A percentile compares a stretch with the other conserved stretches of the same genome.
phyloP scores from a whole-genome alignment of 2,113 vertebrate genomes.

The Emberiza fucata region DNA sequence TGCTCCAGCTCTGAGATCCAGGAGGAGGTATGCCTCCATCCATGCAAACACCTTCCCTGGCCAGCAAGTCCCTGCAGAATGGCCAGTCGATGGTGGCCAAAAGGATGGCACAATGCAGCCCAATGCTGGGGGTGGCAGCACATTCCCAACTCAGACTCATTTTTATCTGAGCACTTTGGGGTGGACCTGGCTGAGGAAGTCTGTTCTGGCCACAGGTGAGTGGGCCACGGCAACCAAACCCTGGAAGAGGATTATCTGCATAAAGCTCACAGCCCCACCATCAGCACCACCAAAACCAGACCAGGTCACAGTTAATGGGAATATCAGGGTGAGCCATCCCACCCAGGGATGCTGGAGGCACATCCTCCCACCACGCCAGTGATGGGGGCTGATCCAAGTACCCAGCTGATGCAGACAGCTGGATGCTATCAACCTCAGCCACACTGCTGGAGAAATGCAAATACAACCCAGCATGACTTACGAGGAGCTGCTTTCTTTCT shows the following conservation, averaged over 20 bases:
- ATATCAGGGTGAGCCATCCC: accelerated
- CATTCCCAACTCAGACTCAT: not conserved
- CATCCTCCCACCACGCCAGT: not conserved
- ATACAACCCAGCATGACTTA: not conserved
- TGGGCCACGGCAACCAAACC: not conserved
- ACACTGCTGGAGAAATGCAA: not conserved
- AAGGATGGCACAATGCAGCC: not conserved
- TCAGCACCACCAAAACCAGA: not conserved
- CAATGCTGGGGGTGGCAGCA: accelerated
- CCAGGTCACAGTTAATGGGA: accelerated
- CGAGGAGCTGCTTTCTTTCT: accelerated
- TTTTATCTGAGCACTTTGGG: not conserved
- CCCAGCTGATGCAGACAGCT: not conserved
- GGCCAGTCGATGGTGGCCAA: not conserved
- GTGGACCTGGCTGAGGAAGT: not conserved
- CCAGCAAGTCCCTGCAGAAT: not conserved
- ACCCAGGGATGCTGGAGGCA: accelerated
- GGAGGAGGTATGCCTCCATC: not conserved
- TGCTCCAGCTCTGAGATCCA: not conserved
- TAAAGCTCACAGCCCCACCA: accelerated
- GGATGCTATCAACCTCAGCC: not conserved
- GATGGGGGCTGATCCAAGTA: not conserved
- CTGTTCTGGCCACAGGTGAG: accelerated
- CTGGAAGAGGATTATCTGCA: not conserved
- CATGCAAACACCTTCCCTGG: not conserved